Percentiles rank a stretch among this genome's conserved stretches.
Conservation (phyloP, 23 tunicate genomes). For the Botrylloides violaceus region DNA sequence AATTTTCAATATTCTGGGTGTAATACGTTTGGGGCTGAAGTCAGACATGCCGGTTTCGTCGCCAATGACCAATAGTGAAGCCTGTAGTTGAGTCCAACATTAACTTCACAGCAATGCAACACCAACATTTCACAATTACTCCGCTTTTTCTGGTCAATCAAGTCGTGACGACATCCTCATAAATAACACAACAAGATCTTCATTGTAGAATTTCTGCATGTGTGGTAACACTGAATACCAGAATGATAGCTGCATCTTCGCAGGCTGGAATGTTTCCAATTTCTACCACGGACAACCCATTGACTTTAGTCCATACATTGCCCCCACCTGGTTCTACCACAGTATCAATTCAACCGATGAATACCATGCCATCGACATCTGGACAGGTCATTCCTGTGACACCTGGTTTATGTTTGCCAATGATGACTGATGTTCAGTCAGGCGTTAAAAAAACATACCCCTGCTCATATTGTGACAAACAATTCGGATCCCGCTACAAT, state of each 20-base stretch:
- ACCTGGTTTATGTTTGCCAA: not conserved
- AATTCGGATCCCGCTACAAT: slow-evolving; percentile 84
- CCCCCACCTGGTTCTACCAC: slow-evolving; percentile 27
- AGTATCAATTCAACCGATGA: slow-evolving; percentile 11
- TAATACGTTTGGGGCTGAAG: too few relatives aligned
- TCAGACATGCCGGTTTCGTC: too few relatives aligned
- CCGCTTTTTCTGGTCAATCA: too few relatives aligned
- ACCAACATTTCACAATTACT: too few relatives aligned
- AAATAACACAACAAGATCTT: too few relatives aligned
- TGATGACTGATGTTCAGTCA: not conserved
- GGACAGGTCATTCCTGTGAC: not conserved
- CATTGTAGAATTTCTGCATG: too few relatives aligned
- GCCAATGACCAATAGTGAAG: too few relatives aligned
- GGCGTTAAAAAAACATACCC: slow-evolving; percentile 4
- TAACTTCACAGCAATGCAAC: too few relatives aligned
- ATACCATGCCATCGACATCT: slow-evolving; percentile 26
- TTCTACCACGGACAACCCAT: slow-evolving; percentile 1
- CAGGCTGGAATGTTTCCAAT: slow-evolving; percentile 29
- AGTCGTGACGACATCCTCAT: too few relatives aligned
- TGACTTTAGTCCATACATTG: slow-evolving; percentile 17
- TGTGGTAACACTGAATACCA: too few relatives aligned
- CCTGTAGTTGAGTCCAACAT: too few relatives aligned
- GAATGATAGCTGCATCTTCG: slow-evolving; percentile 11
- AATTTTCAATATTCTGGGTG: too few relatives aligned
- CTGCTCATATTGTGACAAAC: slow-evolving; percentile 46